Percentiles rank a stretch among this genome's conserved stretches.
These are phyloP conservation scores for Horisme vitalbata DNA, from an alignment of 2,888 invertebrate species.

Conservation along the genomic window DNA sequence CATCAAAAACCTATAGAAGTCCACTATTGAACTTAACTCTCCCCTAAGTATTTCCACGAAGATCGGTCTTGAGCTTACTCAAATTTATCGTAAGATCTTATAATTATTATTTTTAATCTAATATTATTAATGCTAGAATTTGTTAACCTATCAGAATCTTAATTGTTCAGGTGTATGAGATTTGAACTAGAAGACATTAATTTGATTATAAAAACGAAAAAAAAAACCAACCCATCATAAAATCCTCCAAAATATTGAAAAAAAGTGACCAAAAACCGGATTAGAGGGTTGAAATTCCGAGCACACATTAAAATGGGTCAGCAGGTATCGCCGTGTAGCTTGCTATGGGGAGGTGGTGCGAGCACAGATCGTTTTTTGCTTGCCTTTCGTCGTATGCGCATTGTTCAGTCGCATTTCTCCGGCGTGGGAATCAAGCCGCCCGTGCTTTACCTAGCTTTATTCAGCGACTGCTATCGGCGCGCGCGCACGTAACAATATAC, in stretches of 20 bases:
- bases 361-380: constrained; percentile 79
- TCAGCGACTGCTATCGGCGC: constrained; percentile 51
- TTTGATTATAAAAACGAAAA: not conserved
- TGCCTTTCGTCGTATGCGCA: constrained; percentile 81
- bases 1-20: too few species aligned
- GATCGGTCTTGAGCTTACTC: too few species aligned
- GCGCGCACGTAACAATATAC: constrained; percentile 68
- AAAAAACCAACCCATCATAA: not conserved
- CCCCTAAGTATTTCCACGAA: too few species aligned
- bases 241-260: too few species aligned
- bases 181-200: too few species aligned
- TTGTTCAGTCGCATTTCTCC: constrained; percentile 76
- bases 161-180: too few species aligned
- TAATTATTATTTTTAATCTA: too few species aligned
- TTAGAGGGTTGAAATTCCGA: constrained; percentile 44
- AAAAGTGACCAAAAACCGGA: constrained; percentile 5
- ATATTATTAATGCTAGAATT: too few species aligned
- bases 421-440: constrained; percentile 74
- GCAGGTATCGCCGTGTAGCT: constrained; percentile 76
- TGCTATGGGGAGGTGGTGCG: constrained; percentile 32
- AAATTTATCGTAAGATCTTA: too few species aligned
- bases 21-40: too few species aligned
- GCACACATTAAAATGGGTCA: constrained; percentile 67
- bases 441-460: constrained; percentile 64
- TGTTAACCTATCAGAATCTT: too few species aligned